These are phyloP conservation scores for Morpho achilles DNA, from an alignment of 2,888 invertebrate species.

Conservation along the genomic window DNA sequence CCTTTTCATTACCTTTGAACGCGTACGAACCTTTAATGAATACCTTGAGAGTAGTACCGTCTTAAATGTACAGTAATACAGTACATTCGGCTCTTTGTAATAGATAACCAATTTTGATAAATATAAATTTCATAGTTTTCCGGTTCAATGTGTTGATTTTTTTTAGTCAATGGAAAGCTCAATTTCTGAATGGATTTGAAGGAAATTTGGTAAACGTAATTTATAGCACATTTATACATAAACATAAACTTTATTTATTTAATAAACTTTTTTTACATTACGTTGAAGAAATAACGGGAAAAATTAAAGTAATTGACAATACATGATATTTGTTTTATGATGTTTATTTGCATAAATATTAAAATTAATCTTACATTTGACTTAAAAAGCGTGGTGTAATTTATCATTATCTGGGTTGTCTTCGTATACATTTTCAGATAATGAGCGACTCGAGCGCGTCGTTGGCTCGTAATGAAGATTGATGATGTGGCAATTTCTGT, in stretches of 20 bases:
- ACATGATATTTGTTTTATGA: too few relatives aligned
- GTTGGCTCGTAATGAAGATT: conserved; percentile 21
- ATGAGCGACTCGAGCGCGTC: conserved; percentile 19
- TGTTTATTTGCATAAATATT: neutral
- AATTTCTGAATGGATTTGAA: too few relatives aligned
- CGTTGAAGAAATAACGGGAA: too few relatives aligned
- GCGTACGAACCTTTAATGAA: conserved; percentile 7
- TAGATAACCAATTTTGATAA: neutral
- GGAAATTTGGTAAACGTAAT: too few relatives aligned
- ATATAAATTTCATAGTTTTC: neutral
- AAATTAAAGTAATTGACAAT: too few relatives aligned
- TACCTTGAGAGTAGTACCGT: neutral
- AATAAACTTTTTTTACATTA: too few relatives aligned
- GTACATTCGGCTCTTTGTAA: neutral
- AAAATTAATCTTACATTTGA: neutral
- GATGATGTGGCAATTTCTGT: conserved; percentile 8
- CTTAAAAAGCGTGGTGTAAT: conserved; percentile 10
- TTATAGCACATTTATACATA: too few relatives aligned
- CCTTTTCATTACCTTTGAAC: conserved; percentile 5
- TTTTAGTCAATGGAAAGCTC: too few relatives aligned
- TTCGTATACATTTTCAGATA: conserved; percentile 15
- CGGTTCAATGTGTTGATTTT: neutral
- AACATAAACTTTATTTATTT: too few relatives aligned
- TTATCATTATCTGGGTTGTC: conserved; percentile 16
- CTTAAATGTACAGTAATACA: neutral